Evolutionary conservation across 2,113 vertebrate genomes (phyloP).

Genomic region (Oophaga pumilio): DNA sequence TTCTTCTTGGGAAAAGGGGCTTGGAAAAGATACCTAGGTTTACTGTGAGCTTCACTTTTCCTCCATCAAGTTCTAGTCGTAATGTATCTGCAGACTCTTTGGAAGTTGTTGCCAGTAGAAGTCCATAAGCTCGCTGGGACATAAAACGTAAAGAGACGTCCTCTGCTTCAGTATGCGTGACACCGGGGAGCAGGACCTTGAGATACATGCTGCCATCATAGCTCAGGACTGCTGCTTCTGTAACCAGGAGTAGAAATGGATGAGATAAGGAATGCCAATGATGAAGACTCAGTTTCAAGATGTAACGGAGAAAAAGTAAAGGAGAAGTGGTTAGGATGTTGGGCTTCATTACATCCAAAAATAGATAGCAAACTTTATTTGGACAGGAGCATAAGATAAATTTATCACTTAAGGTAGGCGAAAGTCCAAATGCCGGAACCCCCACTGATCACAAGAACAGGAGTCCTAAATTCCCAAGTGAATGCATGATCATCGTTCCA

Average conservation of each 20-base stretch:
- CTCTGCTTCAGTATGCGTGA: conserved; percentile 90
- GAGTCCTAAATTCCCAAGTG: no score
- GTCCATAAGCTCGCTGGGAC: conserved; percentile 91
- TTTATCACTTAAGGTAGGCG: no score
- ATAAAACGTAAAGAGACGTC: conserved; percentile 92
- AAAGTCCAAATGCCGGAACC: no score
- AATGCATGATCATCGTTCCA: no score
- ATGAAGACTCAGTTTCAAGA: not conserved
- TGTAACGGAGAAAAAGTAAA: no score
- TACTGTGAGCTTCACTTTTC: conserved; percentile 90
- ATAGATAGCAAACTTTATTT: no score
- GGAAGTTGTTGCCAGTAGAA: conserved; percentile 93
- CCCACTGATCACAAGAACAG: no score
- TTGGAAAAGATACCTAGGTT: conserved; percentile 85
- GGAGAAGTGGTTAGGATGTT: no score
- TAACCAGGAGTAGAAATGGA: not conserved
- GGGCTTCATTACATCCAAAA: no score
- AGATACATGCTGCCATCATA: conserved; percentile 95
- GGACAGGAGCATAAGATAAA: no score
- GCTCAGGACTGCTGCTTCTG: conserved; percentile 91
- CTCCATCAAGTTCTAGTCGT: conserved; percentile 90
- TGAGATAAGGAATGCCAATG: not conserved
- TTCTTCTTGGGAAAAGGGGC: not conserved
- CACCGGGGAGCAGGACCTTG: conserved; percentile 85
- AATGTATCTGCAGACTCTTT: conserved; percentile 93